Evolutionary conservation across 53 echinoderm and acorn worm genomes (phyloP), one percentile per base, ranked within the genome.

Genomic region (Zoroaster sp.): DNA sequence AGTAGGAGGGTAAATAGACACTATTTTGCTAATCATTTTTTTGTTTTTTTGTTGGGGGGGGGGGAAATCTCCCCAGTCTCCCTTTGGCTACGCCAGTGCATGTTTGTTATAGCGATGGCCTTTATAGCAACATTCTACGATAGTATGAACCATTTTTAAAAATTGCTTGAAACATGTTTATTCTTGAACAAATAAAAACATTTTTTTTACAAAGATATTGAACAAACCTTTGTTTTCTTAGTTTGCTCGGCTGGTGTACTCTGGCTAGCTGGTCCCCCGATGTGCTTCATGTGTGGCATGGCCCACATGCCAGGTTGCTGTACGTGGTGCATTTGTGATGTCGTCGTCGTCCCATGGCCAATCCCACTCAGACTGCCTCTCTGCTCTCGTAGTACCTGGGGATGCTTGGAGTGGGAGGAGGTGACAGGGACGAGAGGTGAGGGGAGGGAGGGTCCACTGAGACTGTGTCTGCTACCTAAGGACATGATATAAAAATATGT

Each of bases 401-500:
- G 67, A 67, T 83, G 23, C 47, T 83, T 83, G 46, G 69, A 33
- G 68, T 89, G 80, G 80, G 88, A 88, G 10, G 89, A 80, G 70
- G 72, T 52, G 35, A 80, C 41, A 25, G 89, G 72, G 89, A 71
- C 53, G 4, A 34, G 69, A 21, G 89, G 72, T 53, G 89, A 42
- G 14, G 79, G 89, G 15, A 72, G 51, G 17, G 83, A 83, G 5
- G 89, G 72, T 14, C 80, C 79, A 35, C 89, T 89, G 23, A 89
- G 80, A 35, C 89, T 89, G 89, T 89, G 89, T 43, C 89, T 52
- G 36, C 89, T 80, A 18, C 71, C 89, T 68, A 67, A 7, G n/a
- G 18, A 35, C 3, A 1, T 35, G 39, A 34, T 18, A 77, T 9
- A 75, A 23, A 40, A 43, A 12, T 0, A 12, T 28, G 33, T 30